Evolutionary conservation across 2,888 invertebrate genomes (phyloP), one percentile per base, ranked within the genome.

Genomic region (Mesoligia furuncula): DNA sequence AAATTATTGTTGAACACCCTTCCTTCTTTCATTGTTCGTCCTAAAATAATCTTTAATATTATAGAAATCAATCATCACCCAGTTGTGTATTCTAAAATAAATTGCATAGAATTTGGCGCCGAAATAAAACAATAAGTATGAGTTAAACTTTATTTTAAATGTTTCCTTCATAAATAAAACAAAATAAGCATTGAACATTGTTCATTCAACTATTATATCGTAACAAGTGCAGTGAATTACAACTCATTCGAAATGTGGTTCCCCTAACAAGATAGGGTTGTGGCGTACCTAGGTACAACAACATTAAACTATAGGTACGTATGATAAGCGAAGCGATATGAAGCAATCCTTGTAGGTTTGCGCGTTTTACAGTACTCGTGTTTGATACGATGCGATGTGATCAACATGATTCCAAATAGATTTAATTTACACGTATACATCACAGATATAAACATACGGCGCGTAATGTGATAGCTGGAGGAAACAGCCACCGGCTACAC

Each of bases 141-240:
- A 89, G 89, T 88, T 87, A 88, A 89, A 89, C 78, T 89, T 89
- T 89, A 89, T 88, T 89, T 94, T 91, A 90, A 93, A 92, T 91
- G 89, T 92, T 92, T 94, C 88, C 90, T 91, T 93, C 90, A 94
- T 94, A 94, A 94, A 94, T 94, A 92, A 95, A 95, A 95, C 94
- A 93, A 94, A 93, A 93, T 93, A 93, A 93, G 94, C 93, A 93
- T 93, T 90, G 91, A 92, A 93, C 92, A 92, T 91, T 90, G 90
- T 93, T 89, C 91, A 93, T 85, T 90, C 89, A 90, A 92, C 91
- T 90, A 90, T 79, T 81, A 91, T 91, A 87, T 75, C 64, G 85
- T 91, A 92, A 92, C 90, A 85, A 86, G 87, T 88, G 88, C 87
- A 79, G 83, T 82, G 77, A 64, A 71, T 85, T 85, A 83, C 78